Evolutionary conservation across 2,888 invertebrate species (phyloP).

Genomic region (Parnassius mnemosyne): DNA sequence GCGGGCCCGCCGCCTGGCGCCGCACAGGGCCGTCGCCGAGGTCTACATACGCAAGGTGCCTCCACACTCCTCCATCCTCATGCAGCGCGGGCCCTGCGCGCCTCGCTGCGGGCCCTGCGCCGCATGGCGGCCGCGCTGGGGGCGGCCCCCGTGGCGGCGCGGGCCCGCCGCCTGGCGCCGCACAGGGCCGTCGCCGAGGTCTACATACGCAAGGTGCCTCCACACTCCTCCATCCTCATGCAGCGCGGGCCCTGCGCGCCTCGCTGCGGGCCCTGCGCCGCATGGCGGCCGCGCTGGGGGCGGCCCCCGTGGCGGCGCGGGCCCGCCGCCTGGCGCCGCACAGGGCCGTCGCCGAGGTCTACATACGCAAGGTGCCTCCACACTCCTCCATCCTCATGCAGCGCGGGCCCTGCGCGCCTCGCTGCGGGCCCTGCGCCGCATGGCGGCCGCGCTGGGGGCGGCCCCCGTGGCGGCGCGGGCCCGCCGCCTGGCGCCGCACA

Average conservation of each 20-base stretch:
- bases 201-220: too few relatives aligned
- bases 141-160: too few relatives aligned
- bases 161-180: too few relatives aligned
- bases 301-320: slow-evolving; percentile 77
- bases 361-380: slow-evolving; percentile 85
- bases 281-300: slow-evolving; percentile 94
- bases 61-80: too few relatives aligned
- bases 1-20: slow-evolving; percentile 55
- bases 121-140: too few relatives aligned
- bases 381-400: too few relatives aligned
- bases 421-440: slow-evolving; percentile 86
- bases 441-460: slow-evolving; percentile 83
- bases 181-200: too few relatives aligned
- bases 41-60: slow-evolving; percentile 87
- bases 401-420: slow-evolving; percentile 93
- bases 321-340: slow-evolving; percentile 61
- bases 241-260: slow-evolving; percentile 90
- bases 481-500: slow-evolving; percentile 48
- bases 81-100: slow-evolving; percentile 97
- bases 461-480: slow-evolving; percentile 69
- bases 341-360: slow-evolving; percentile 90
- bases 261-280: slow-evolving; percentile 91
- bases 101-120: slow-evolving; percentile 91
- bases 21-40: slow-evolving; percentile 86
- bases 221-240: too few relatives aligned